Evolutionary conservation across 53 echinoderm and acorn worm species (phyloP).

Genomic region (Glandiceps talaboti): DNA sequence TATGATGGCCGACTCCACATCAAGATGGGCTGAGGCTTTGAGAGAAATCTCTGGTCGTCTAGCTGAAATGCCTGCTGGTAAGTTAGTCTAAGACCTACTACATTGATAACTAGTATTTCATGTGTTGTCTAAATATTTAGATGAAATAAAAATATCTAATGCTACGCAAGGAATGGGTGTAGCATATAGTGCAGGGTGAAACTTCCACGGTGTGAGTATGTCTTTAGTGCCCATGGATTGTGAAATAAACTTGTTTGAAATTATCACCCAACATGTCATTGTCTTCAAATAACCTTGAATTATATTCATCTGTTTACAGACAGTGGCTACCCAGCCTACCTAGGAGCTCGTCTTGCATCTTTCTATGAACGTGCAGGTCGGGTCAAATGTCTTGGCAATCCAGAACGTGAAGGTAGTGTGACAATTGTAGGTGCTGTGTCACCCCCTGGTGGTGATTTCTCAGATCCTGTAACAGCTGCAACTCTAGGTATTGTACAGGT

Average conservation of each 20-base stretch:
- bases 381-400: slow-evolving; percentile 92
- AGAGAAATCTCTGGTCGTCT: slow-evolving; percentile 95
- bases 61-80: slow-evolving; percentile 99
- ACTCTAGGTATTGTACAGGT: slow-evolving; percentile 95
- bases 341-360: slow-evolving; percentile 92
- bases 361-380: slow-evolving; percentile 91
- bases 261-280: too few species aligned
- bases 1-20: slow-evolving; percentile 99
- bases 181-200: too few species aligned
- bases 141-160: too few species aligned
- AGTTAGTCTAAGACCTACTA: too few species aligned
- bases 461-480: slow-evolving; percentile 95
- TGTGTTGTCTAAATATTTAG: too few species aligned
- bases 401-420: slow-evolving; percentile 95
- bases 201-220: too few species aligned
- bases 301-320: slow-evolving; percentile 45
- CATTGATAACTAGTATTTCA: too few species aligned
- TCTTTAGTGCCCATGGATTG: too few species aligned
- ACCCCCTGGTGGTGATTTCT: slow-evolving; percentile 99
- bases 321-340: slow-evolving; percentile 97
- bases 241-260: too few species aligned
- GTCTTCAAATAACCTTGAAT: too few species aligned
- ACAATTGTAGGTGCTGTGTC: slow-evolving; percentile 98
- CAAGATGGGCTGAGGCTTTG: slow-evolving; percentile 94
- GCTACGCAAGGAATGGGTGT: too few species aligned